Percentiles rank a stretch among this genome's conserved stretches.
Conservation (phyloP, 2,113 vertebrate species). For the Indicator indicator region DNA sequence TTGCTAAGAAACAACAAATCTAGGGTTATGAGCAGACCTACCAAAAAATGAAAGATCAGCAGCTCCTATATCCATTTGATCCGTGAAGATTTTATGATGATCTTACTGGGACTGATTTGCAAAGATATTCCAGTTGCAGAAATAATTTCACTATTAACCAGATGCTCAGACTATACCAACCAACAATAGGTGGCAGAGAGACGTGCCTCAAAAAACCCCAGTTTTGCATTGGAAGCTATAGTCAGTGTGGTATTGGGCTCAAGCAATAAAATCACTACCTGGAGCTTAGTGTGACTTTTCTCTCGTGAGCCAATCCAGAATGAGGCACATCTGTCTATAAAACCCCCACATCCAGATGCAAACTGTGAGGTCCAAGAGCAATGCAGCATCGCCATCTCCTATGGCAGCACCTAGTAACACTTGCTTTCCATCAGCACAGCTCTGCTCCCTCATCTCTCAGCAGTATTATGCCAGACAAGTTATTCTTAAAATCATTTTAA, state of each 20-base stretch:
- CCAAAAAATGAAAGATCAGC: neutral
- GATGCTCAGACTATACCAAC: neutral
- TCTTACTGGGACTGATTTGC: neutral
- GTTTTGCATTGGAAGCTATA: neutral
- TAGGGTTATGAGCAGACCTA: neutral
- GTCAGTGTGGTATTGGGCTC: neutral
- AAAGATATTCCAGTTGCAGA: neutral
- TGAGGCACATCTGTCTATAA: neutral
- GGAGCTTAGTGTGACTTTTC: neutral
- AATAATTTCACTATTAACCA: neutral
- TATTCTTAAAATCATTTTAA: neutral
- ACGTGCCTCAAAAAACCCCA: neutral
- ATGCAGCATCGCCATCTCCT: fast-evolving
- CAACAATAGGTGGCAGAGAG: neutral
- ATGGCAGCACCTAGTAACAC: neutral
- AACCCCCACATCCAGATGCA: neutral
- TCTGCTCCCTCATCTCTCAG: neutral
- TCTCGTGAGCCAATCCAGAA: neutral
- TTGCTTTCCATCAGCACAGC: neutral
- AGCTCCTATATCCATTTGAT: neutral
- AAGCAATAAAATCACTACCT: neutral
- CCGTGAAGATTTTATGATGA: neutral
- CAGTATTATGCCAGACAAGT: neutral
- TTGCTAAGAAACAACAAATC: neutral
- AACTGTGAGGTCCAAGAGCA: neutral